Base-by-base conservation (phyloP, 2,113 vertebrate genomes). In the Dipodomys ordii region DNA sequence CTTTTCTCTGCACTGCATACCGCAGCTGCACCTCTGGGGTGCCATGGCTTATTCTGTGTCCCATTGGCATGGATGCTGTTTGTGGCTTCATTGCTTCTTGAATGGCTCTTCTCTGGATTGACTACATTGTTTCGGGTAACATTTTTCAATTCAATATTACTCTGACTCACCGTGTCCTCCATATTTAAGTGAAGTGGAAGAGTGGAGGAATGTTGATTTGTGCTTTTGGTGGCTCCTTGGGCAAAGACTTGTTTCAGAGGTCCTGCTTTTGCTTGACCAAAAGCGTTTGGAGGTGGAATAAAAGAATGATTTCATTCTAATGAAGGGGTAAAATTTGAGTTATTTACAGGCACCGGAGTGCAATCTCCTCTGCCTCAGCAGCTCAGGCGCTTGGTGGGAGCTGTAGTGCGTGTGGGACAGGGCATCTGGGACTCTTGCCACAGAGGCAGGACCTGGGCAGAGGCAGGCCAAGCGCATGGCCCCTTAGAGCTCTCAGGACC, bases 311-410 rank as follows among this genome's bases (percentile, higher is more conserved):
- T 98, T 98, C 28, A 79, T 73, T 98, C 98, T 79, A 97, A 90
- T 13, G 97, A 97, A 88, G 97, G 96, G 69, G 97, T 97, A 93
- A 98, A 98, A 96, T 97, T 97, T 79, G 97, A 90, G 91, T 97
- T 98, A 90, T 87, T 98, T 88, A 98, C 98, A 19, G 97, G 98
- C 81, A 91, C 99, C 98, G 13, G 98, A 97, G 96, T 98, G 99
- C 83, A 35, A 3, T 35, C 35, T 93, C 87, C 96, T 80, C 30
- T 22, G 32, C 30, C 32, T 46, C 35, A 35, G 35, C 35, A 35
- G 35, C 35, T 3, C 35, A 35, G 35, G 35, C 35, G 35, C 35
- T 35, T 35, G 35, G 35, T 35, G 35, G 35, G 35, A 35, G 35
- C 35, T 35, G 35, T 35, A 35, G 35, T 35, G 35, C 35, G 35